phyloP scores from a whole-genome alignment of 2,888 invertebrate species.

The Monopis laevigella region DNA sequence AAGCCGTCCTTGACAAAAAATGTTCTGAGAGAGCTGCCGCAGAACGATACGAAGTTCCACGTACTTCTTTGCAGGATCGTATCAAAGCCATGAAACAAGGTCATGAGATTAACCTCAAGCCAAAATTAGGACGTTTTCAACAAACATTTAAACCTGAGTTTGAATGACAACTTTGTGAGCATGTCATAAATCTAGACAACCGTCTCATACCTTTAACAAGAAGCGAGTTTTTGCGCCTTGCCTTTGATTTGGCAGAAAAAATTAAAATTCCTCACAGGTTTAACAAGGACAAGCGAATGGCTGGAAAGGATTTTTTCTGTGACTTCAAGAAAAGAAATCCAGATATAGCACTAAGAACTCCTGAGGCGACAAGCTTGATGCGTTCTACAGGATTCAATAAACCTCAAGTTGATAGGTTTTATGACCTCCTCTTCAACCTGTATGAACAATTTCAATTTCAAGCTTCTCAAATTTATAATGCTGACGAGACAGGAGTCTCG shows the following conservation, averaged over 20 bases:
- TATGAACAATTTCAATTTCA: conserved; percentile 18
- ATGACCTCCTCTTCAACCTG: conserved; percentile 17
- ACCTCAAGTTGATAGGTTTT: conserved; percentile 20
- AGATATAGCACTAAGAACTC: conserved; percentile 14
- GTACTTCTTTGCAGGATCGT: conserved; percentile 16
- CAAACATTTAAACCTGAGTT: conserved; percentile 15
- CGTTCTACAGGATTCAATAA: conserved; percentile 18
- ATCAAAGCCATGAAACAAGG: conserved; percentile 16
- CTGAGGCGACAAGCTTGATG: conserved; percentile 15
- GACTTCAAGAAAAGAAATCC: conserved; percentile 16
- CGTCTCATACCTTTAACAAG: conserved; percentile 17
- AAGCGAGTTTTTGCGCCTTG: conserved; percentile 12
- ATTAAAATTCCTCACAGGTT: conserved; percentile 14
- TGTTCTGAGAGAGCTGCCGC: conserved; percentile 8
- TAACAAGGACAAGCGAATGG: conserved; percentile 9
- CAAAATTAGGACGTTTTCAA: conserved; percentile 18
- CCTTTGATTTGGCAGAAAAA: conserved; percentile 15
- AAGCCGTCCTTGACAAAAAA: conserved; percentile 9
- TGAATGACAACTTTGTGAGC: conserved; percentile 15
- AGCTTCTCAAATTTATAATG: conserved; percentile 22
- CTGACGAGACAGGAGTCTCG: conserved; percentile 22
- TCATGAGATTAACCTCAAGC: conserved; percentile 15
- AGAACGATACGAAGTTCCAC: conserved; percentile 12
- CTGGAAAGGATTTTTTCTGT: conserved; percentile 10
- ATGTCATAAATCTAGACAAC: conserved; percentile 14